Evolutionary conservation across 1,140 invertebrate genomes (phyloP).

Genomic region (Popillia japonica): DNA sequence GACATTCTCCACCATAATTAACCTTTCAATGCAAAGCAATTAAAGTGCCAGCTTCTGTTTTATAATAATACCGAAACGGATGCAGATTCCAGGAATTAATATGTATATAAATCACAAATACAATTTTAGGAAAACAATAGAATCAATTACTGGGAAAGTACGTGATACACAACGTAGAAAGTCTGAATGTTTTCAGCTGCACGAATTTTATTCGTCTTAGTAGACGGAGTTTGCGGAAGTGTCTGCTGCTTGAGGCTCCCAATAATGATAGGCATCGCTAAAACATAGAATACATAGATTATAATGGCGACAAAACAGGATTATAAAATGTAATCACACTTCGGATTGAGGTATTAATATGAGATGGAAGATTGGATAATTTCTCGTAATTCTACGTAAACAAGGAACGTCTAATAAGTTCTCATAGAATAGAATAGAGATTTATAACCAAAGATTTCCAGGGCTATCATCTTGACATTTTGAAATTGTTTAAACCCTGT

Average conservation of each 20-base stretch:
- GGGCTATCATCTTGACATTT: too few relatives aligned
- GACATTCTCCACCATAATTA: background rate
- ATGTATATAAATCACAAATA: background rate
- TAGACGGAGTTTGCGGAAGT: slow-evolving; percentile 7
- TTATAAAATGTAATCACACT: background rate
- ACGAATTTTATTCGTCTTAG: background rate
- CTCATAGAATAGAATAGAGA: too few relatives aligned
- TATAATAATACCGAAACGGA: background rate
- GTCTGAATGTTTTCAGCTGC: background rate
- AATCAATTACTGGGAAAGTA: too few relatives aligned
- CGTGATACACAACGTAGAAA: background rate
- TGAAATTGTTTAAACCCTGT: too few relatives aligned
- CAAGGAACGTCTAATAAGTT: too few relatives aligned
- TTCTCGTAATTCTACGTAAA: too few relatives aligned
- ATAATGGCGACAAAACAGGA: slow-evolving; percentile 4
- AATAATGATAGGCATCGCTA: slow-evolving; percentile 16
- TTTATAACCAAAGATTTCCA: too few relatives aligned
- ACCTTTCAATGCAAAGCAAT: background rate
- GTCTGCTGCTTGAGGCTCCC: background rate
- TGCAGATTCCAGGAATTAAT: background rate
- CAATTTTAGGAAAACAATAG: background rate
- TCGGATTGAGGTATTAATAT: background rate
- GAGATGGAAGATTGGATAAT: too few relatives aligned
- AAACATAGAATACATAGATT: background rate
- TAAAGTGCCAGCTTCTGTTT: background rate